A percentile compares a stretch with the other conserved stretches of the same genome.
These are phyloP conservation scores for mouse (Mus musculus) DNA, from an alignment of 2,113 vertebrate species.

Conservation along the genomic window GRCm39 chr16:76889001-76889500, in stretches of 20 bases:
- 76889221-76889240: neutral
- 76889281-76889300: neutral
- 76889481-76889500: neutral
- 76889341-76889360: neutral
- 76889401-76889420: neutral
- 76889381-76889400: neutral
- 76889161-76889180: neutral
- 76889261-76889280: neutral
- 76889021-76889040: too few relatives aligned
- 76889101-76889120: neutral
- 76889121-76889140: neutral
- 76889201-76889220: constrained; percentile 1
- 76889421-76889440: neutral
- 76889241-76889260: neutral
- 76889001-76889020: too few relatives aligned
- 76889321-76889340: neutral
- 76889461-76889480: neutral
- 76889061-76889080: neutral
- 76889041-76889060: neutral
- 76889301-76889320: neutral
- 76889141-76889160: neutral
- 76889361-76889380: neutral
- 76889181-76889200: neutral
- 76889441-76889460: neutral
- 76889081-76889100: neutral